Conservation (phyloP, 53 echinoderm and acorn worm genomes). For the Holothuria scabra region DNA sequence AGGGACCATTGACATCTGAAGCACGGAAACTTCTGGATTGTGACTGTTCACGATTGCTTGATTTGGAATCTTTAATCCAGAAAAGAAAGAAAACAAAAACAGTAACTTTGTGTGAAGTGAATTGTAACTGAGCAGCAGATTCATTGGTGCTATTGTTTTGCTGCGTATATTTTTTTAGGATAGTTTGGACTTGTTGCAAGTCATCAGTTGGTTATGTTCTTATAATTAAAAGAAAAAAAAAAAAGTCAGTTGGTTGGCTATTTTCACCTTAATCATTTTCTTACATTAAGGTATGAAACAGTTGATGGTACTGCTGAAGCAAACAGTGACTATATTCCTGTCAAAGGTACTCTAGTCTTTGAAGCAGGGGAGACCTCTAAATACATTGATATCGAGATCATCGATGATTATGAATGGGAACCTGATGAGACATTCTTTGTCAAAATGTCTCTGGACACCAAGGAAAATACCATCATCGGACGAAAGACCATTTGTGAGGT, state of each 20-base stretch:
- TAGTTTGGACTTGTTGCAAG: no score
- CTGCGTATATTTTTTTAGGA: no score
- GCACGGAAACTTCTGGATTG: no score
- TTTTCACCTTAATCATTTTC: background rate
- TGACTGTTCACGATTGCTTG: no score
- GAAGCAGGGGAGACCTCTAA: conserved; percentile 92
- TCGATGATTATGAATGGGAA: conserved; percentile 98
- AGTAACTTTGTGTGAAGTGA: no score
- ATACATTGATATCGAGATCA: conserved; percentile 95
- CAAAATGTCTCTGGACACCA: conserved; percentile 74
- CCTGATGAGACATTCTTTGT: conserved; percentile 99
- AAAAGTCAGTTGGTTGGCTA: background rate
- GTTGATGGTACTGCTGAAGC: conserved; percentile 94
- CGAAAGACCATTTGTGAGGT: conserved; percentile 85
- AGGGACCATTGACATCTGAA: no score
- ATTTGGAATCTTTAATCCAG: no score
- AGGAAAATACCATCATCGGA: conserved; percentile 69
- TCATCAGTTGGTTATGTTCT: no score
- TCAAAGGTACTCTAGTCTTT: conserved; percentile 81
- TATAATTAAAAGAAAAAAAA: no score
- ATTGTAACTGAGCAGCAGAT: no score
- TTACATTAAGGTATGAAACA: conserved; percentile 76
- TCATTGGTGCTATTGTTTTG: no score
- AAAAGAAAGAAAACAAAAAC: no score
- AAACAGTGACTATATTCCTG: conserved; percentile 91